phyloP scores from a whole-genome alignment of 2,888 invertebrate genomes.

The Spatulosminthurus flaviceps region DNA sequence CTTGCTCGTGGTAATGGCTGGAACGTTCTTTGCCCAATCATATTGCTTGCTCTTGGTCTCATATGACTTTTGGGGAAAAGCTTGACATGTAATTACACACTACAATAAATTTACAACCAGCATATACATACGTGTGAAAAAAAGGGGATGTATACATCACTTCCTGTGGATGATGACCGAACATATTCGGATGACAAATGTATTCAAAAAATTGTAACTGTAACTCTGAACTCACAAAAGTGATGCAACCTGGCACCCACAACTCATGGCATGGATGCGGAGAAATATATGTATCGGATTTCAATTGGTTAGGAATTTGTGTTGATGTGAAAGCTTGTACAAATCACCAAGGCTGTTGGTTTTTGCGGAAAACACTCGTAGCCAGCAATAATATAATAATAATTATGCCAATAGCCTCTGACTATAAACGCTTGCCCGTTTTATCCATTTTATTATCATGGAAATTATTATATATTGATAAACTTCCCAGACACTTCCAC shows the following conservation, averaged over 20 bases:
- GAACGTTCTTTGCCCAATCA: neutral
- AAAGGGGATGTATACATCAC: neutral
- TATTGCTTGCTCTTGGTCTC: neutral
- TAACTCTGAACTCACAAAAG: no score
- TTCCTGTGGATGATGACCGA: no score
- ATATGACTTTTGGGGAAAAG: neutral
- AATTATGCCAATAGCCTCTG: neutral
- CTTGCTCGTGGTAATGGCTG: conserved; percentile 1
- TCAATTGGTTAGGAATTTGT: no score
- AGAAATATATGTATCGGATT: no score
- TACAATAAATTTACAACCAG: no score
- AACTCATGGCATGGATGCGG: no score
- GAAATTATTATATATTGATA: neutral
- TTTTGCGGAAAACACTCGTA: neutral
- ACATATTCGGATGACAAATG: no score
- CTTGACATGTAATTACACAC: neutral
- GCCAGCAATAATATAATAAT: neutral
- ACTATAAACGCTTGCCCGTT: neutral
- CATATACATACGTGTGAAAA: no score
- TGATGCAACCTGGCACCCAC: no score
- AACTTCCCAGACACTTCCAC: neutral
- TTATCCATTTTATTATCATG: neutral
- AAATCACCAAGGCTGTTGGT: conserved; percentile 1
- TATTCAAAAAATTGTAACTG: no score
- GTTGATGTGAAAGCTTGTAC: no score